Evolutionary conservation across 1,140 invertebrate genomes (phyloP).

Genomic region (Drosophila equinoxialis): DNA sequence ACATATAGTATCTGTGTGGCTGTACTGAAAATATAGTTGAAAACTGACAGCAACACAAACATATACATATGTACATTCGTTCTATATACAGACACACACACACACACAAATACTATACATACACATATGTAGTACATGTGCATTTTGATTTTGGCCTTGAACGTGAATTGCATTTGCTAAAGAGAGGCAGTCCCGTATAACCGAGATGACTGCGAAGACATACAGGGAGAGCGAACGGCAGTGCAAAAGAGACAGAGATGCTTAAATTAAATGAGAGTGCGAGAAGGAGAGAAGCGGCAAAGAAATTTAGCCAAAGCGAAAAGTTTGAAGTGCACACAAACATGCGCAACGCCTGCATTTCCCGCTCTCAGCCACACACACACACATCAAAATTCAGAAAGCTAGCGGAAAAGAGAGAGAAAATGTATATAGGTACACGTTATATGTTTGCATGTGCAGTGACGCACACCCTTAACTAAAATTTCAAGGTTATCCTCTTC

Average conservation of each 20-base stretch:
- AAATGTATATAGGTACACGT: background rate
- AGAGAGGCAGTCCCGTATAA: constrained; percentile 29
- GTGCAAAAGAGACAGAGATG: constrained; percentile 32
- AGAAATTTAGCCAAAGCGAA: constrained; percentile 24
- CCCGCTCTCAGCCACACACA: constrained; percentile 16
- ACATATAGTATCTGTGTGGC: constrained; percentile 40
- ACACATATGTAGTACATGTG: constrained; percentile 40
- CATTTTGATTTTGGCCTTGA: constrained; percentile 76
- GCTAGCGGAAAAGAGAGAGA: background rate
- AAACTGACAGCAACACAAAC: constrained; percentile 54
- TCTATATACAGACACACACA: constrained; percentile 29
- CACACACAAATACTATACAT: constrained; percentile 9
- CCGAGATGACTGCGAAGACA: constrained; percentile 6
- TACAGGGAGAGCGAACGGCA: constrained; percentile 17
- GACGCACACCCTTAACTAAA: constrained; percentile 62
- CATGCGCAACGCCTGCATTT: constrained; percentile 44
- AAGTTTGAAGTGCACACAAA: constrained; percentile 15
- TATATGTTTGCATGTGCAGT: constrained; percentile 25
- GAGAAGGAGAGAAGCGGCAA: constrained; percentile 23
- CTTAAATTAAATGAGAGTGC: constrained; percentile 26
- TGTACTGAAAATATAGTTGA: constrained; percentile 48
- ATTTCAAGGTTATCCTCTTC: constrained; percentile 61
- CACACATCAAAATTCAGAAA: background rate
- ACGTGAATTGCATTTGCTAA: constrained; percentile 82
- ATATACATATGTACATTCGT: background rate